phyloP scores from a whole-genome alignment of 2,888 invertebrate genomes.

The Phortica magna region DNA sequence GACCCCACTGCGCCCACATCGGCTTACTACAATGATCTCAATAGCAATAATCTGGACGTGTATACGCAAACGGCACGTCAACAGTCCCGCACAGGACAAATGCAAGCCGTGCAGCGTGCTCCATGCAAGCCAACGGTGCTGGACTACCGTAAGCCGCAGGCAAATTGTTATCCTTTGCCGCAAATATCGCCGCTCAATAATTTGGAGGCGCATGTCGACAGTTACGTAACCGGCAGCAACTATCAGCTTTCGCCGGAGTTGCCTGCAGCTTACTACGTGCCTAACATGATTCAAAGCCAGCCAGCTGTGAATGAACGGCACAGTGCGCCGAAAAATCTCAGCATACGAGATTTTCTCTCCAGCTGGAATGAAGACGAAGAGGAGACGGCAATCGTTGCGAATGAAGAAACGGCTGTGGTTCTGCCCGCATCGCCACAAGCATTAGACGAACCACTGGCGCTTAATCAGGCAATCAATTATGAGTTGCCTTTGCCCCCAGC shows the following conservation, averaged over 20 bases:
- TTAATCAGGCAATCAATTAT: slow-evolving; percentile 54
- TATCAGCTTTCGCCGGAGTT: slow-evolving; percentile 44
- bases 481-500: slow-evolving; percentile 49
- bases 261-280: slow-evolving; percentile 48
- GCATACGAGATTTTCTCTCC: slow-evolving; percentile 76
- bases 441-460: slow-evolving; percentile 47
- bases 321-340: slow-evolving; percentile 65
- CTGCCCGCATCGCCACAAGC: slow-evolving; percentile 42
- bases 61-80: slow-evolving; percentile 49
- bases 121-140: slow-evolving; percentile 42
- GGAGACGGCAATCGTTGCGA: slow-evolving; percentile 49
- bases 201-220: slow-evolving; percentile 61
- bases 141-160: slow-evolving; percentile 63
- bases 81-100: slow-evolving; percentile 42
- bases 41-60: slow-evolving; percentile 56
- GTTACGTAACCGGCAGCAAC: slow-evolving; percentile 40
- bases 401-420: slow-evolving; percentile 18
- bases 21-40: slow-evolving; percentile 70
- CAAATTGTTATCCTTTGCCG: slow-evolving; percentile 51
- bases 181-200: slow-evolving; percentile 50
- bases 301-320: not conserved
- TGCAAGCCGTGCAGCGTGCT: slow-evolving; percentile 44
- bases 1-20: slow-evolving; percentile 35
- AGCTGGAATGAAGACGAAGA: slow-evolving; percentile 78
- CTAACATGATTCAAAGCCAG: not conserved